Base-by-base conservation (phyloP, 2,797 vertebrate genomes). In the Pseudochaenichthys georgianus region DNA sequence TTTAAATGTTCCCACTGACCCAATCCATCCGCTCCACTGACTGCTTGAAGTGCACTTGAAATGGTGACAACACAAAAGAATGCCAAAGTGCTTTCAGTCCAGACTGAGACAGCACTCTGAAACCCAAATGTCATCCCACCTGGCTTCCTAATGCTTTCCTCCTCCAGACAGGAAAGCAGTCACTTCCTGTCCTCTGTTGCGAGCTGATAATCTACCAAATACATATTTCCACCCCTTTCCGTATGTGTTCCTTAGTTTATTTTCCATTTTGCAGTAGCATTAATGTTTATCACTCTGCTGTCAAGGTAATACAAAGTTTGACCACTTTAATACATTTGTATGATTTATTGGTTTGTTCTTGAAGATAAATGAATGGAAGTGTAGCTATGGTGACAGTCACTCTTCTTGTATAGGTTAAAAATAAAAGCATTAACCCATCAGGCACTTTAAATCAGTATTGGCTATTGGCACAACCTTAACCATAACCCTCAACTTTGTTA, bases 101-200 rank as follows among this genome's bases (percentile, higher is more conserved):
- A 78, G 65, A 78, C 58, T 55, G 41, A 17, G 63, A 58, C 46
- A 59, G 43, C 64, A 52, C 64, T 73, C 62, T 61, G n/a, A 17
- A 72, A 61, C 31, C 84, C 80, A 87, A 85, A 87, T 84, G 79
- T 76, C 75, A 82, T n/a, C 74, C 83, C 85, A 82, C 75, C 79
- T 80, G 84, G 60, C 77, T 73, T 48, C 38, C 69, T 78, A 58
- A 83, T 43, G 65, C 8, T 76, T 76, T 64, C 19, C 60, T 38
- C 61, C 65, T 59, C 23, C 64, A 75, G 69, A 34, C 34, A 64
- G 58, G 41, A 75, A 75, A 47, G 17, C 41, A 59, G 42, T 70
- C 64, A 45, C 53, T 47, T 50, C 13, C 45, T 42, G 41, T 7
- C 3, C 10, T 62, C 43, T 52, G 60, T n/a, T 65, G 21, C 21